These are phyloP conservation scores for Omphaloscelis lunosa DNA, from an alignment of 2,888 invertebrate species.

Conservation along the genomic window DNA sequence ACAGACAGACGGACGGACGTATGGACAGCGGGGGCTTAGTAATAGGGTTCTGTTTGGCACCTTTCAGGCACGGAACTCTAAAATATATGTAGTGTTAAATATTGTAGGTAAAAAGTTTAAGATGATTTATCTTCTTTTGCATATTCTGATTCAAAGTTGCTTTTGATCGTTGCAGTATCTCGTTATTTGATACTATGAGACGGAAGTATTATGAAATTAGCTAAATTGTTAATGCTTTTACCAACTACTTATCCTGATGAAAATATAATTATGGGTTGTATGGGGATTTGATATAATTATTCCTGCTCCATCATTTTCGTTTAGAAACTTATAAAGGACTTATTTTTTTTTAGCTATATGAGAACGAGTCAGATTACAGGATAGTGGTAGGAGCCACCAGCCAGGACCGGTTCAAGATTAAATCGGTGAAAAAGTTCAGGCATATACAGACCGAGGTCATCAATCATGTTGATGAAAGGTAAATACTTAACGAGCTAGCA, in stretches of 20 bases:
- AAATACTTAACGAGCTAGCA: background rate
- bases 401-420: constrained; percentile 70
- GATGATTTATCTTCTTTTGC: background rate
- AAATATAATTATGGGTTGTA: background rate
- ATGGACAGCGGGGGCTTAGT: too few relatives aligned
- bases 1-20: too few relatives aligned
- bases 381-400: constrained; percentile 65
- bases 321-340: background rate
- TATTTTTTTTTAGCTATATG: constrained; percentile 62
- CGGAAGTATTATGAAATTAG: background rate
- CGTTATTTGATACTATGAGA: background rate
- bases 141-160: background rate
- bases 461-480: constrained; percentile 64
- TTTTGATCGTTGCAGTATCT: background rate
- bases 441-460: constrained; percentile 32
- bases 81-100: too few relatives aligned
- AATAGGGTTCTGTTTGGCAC: too few relatives aligned
- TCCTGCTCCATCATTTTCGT: background rate
- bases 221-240: background rate
- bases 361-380: constrained; percentile 62
- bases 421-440: constrained; percentile 67
- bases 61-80: too few relatives aligned
- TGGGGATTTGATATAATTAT: background rate
- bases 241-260: background rate
- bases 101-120: background rate